These are phyloP conservation scores for Nymphalis urticae DNA, from an alignment of 2,888 invertebrate species.

Conservation along the genomic window DNA sequence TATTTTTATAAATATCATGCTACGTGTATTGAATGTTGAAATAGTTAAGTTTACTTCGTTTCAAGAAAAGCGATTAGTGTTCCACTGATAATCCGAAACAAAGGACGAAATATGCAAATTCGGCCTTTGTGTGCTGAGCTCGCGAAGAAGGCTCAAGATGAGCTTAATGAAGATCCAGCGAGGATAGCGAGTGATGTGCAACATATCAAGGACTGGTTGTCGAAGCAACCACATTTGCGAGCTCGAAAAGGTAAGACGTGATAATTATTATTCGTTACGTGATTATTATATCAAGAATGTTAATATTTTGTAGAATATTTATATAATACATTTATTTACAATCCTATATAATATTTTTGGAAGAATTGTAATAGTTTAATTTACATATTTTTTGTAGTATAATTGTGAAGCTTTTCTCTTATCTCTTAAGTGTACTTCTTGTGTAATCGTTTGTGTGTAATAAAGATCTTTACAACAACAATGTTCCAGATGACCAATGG, in stretches of 20 bases:
- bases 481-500: slow-evolving; percentile 80
- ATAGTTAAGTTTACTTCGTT: slow-evolving; percentile 8
- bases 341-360: no score
- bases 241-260: slow-evolving; percentile 55
- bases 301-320: neutral
- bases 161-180: slow-evolving; percentile 75
- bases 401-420: no score
- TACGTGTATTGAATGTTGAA: slow-evolving; percentile 19
- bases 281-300: neutral
- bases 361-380: no score
- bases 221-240: slow-evolving; percentile 74
- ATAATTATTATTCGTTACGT: no score
- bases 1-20: slow-evolving; percentile 18
- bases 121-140: slow-evolving; percentile 48
- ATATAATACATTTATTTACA: no score
- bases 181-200: slow-evolving; percentile 64
- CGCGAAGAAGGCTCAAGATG: slow-evolving; percentile 60
- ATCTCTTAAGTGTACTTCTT: no score
- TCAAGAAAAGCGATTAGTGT: neutral
- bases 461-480: no score
- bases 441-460: no score
- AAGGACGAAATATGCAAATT: slow-evolving; percentile 43
- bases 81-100: neutral
- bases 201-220: slow-evolving; percentile 75
- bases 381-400: no score